Evolutionary conservation across 1,140 invertebrate genomes (phyloP), one percentile per base, ranked within the genome.

Genomic region (Microplitis demolitor): DNA sequence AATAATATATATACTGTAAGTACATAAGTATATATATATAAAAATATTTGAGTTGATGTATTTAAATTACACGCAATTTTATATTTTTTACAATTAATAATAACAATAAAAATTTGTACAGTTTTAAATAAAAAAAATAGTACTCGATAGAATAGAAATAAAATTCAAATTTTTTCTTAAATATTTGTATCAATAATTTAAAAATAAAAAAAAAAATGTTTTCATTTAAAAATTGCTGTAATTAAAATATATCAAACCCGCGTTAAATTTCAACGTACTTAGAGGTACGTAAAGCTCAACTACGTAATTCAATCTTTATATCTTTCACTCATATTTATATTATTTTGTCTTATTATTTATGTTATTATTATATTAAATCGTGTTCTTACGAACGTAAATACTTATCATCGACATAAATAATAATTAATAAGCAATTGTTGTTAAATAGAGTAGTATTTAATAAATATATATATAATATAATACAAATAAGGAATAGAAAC

Each of bases 331-430:
- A 56, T 16, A n/a, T 35, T 5, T 34, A 34, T 33, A 37, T 37
- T 37, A 39, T 63, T 63, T 16, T n/a, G n/a, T 39, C 11, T 14
- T 39, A 11, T 34, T 31, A 8, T 4, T 61, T 61, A 13, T 61
- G 4, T 33, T 61, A 31, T 24, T 61, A 24, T 24, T 13, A 61
- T 34, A 33, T 31, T 31, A 56, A 14, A 56, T 64, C 33, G 4
- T 64, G 13, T 39, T 33, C 34, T 33, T 62, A 31, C 51, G 61
- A 34, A 71, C 61, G 51, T 64, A 71, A 50, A 71, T 34, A 66
- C 51, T 71, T 50, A 71, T 71, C 69, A 71, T 63, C 58, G 60
- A 71, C 35, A 62, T 50, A 56, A 62, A 71, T 71, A 71, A 71
- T 71, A 51, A 66, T 64, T 71, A 50, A 63, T 66, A 68, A 64